Base-by-base conservation (phyloP, 2,888 invertebrate species). In the Eubasilissa splendida region DNA sequence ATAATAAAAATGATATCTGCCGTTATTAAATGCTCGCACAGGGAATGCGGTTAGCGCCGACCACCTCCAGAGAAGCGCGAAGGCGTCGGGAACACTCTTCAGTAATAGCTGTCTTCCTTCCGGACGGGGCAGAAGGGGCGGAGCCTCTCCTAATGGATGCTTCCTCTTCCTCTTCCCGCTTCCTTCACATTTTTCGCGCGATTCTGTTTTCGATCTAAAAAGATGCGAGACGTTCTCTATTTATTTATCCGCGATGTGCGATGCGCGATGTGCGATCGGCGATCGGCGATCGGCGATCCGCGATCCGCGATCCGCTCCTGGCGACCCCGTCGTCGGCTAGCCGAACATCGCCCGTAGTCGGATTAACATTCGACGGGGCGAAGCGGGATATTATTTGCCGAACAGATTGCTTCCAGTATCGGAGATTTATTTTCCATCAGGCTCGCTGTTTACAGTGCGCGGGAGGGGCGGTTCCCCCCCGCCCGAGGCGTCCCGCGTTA, bases 21-120 rank as follows among this genome's bases (percentile, higher is more conserved):
- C 22, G 22, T 22, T 22, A 22, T 22, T 22, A 22, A 22, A 22
- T 22, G 42, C 42, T 7, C 42, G 42, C 42, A 7, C 42, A 2
- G 42, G 42, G 42, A 22, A 42, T 42, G 42, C 42, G 42, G 42
- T 42, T 42, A 63, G 33, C 63, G 22, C 63, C 33, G 63, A 63
- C 60, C 63, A 53, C 75, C 63, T 52, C 53, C 75, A 75, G 63
- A 76, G 54, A 60, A 80, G 59, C 52, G 73, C 76, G 76, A 66
- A 80, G 75, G 66, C 80, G 80, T 80, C 75, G 66, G 74, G 42
- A 42, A 42, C 42, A 42, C 59, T 81, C 76, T 79, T 81, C 63
- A 71, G 76, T 81, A 79, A 81, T 79, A 79, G 81, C 79, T 71
- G 22, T 60, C 81, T 82, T 82, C 81, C 81, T 82, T 82, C 81